phyloP scores from a whole-genome alignment of 2,888 invertebrate genomes.

The Branchellion lobata region DNA sequence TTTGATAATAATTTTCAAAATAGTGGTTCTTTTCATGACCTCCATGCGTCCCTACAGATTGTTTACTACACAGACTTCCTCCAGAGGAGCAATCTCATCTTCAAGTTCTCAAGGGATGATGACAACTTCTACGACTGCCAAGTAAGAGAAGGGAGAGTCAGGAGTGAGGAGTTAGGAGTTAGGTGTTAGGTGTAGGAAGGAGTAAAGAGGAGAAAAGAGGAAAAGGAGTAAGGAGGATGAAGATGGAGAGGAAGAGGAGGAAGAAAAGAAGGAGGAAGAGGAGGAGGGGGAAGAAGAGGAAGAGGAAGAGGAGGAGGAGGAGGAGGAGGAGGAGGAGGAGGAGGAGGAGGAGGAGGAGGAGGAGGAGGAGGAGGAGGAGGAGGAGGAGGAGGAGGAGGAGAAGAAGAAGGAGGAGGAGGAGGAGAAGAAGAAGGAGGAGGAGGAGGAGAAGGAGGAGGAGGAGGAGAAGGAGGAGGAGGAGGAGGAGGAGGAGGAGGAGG shows the following conservation, averaged over 20 bases:
- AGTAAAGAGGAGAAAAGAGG: not conserved
- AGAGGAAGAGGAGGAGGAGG: conserved; percentile 15
- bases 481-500: conserved; percentile 10
- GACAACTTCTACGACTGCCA: not conserved
- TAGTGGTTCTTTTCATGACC: too few relatives aligned
- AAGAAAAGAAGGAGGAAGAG: conserved; percentile 16
- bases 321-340: conserved; percentile 7
- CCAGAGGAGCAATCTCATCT: conserved; percentile 55
- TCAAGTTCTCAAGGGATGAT: not conserved
- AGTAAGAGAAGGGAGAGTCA: too few relatives aligned
- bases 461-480: conserved; percentile 6
- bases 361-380: conserved; percentile 17
- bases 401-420: not conserved
- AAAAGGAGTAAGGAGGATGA: too few relatives aligned
- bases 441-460: conserved; percentile 9
- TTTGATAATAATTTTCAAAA: too few relatives aligned
- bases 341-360: not conserved
- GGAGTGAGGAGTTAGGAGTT: too few relatives aligned
- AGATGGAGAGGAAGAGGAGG: too few relatives aligned
- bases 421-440: not conserved
- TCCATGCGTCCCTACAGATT: conserved; percentile 56
- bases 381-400: not conserved
- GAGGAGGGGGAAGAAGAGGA: conserved; percentile 2
- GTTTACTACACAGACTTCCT: conserved; percentile 59
- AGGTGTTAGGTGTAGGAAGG: not conserved